Conservation (phyloP, 2,888 invertebrate genomes). For the Phortica okadai region DNA sequence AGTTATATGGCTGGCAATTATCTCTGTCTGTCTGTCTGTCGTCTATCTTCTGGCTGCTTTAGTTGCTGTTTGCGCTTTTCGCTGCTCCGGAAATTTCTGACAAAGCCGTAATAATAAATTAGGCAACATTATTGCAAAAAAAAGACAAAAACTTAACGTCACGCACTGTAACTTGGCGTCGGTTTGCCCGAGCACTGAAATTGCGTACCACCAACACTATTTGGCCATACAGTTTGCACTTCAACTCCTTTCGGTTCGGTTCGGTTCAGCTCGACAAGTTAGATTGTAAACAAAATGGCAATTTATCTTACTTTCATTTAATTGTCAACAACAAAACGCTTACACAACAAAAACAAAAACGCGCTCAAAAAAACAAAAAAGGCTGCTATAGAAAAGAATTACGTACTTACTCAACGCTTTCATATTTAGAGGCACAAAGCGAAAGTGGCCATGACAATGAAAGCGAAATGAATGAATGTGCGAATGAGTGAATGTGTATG, state of each 20-base stretch:
- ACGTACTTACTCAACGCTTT: not conserved
- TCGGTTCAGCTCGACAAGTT: conserved; percentile 54
- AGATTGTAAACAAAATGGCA: conserved; percentile 70
- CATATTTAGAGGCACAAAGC: not conserved
- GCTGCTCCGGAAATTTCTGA: not conserved
- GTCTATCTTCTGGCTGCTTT: not conserved
- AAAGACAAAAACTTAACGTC: not conserved
- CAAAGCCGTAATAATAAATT: conserved; percentile 25
- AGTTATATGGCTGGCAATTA: conserved; percentile 4
- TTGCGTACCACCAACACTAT: not conserved
- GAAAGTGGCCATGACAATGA: conserved; percentile 41
- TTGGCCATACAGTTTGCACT: conserved; percentile 30
- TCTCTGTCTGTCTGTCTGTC: not conserved
- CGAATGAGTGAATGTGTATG: conserved; percentile 12
- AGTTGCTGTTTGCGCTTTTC: not conserved
- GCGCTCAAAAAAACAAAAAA: not conserved
- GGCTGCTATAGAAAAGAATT: not conserved
- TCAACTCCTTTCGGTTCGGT: conserved; percentile 8
- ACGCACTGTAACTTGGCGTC: not conserved
- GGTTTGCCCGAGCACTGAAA: not conserved
- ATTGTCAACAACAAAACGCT: conserved; percentile 69
- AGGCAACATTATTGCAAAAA: conserved; percentile 5
- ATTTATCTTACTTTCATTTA: conserved; percentile 72
- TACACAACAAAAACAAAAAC: conserved; percentile 43
- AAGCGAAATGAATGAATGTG: conserved; percentile 38